Evolutionary conservation across 2,888 invertebrate genomes (phyloP).

Genomic region (Tholera decimalis): DNA sequence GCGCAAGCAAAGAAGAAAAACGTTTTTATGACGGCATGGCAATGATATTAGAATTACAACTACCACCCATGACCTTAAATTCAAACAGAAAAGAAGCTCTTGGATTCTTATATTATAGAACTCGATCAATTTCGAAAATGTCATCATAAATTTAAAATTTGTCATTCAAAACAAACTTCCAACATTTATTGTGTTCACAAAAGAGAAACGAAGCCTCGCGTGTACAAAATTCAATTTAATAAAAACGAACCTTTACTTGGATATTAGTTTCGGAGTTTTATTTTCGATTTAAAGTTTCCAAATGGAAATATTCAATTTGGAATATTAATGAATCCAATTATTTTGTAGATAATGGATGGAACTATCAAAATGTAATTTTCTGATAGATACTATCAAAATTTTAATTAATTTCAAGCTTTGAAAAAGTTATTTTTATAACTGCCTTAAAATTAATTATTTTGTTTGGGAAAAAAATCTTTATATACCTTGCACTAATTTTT

Average conservation of each 20-base stretch:
- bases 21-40: neutral
- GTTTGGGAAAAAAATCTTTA: neutral
- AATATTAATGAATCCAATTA: slow-evolving; percentile 37
- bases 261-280: slow-evolving; percentile 28
- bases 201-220: slow-evolving; percentile 47
- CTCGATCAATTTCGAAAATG: neutral
- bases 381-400: slow-evolving; percentile 9
- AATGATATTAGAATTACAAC: too few species aligned
- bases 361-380: slow-evolving; percentile 25
- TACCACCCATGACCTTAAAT: neutral
- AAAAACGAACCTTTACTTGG: slow-evolving; percentile 65
- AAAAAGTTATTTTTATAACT: neutral
- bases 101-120: neutral
- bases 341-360: slow-evolving; percentile 22
- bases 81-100: neutral
- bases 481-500: neutral
- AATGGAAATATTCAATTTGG: slow-evolving; percentile 32
- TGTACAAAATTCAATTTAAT: slow-evolving; percentile 63
- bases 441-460: too few species aligned
- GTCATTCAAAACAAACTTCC: slow-evolving; percentile 37
- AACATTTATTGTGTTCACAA: slow-evolving; percentile 19
- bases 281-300: slow-evolving; percentile 36
- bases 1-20: neutral
- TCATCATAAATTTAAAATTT: slow-evolving; percentile 23
- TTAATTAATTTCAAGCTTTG: slow-evolving; percentile 10